Evolutionary conservation across 1,140 invertebrate species (phyloP).

Genomic region (Drosophila sechellia): DNA sequence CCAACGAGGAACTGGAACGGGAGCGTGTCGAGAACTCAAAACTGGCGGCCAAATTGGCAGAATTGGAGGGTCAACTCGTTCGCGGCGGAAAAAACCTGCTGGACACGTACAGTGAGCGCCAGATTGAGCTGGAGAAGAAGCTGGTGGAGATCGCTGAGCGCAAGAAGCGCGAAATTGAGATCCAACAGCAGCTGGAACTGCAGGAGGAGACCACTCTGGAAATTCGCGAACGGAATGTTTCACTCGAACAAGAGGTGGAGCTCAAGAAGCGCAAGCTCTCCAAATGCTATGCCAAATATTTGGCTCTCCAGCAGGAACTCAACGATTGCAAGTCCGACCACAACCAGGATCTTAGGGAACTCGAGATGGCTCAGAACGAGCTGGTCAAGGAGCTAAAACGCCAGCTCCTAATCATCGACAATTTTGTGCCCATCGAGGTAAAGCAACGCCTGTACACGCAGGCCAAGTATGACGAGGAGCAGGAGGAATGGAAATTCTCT

Average conservation of each 20-base stretch:
- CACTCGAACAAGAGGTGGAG: conserved; percentile 96
- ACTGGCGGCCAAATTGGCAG: conserved; percentile 86
- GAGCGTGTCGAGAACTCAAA: conserved; percentile 85
- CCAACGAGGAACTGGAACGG: conserved; percentile 82
- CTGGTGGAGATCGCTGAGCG: conserved; percentile 93
- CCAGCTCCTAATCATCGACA: conserved; percentile 96
- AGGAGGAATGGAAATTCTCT: conserved; percentile 91
- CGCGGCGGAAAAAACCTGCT: conserved; percentile 94
- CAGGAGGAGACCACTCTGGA: conserved; percentile 95
- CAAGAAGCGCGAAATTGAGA: conserved; percentile 92
- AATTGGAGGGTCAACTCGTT: conserved; percentile 95
- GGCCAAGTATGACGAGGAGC: conserved; percentile 94
- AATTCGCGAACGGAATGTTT: conserved; percentile 93
- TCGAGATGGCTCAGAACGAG: conserved; percentile 92
- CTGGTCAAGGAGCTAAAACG: conserved; percentile 92
- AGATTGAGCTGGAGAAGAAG: conserved; percentile 92
- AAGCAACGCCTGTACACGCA: conserved; percentile 92
- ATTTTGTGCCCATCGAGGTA: conserved; percentile 97
- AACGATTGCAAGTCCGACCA: conserved; percentile 93
- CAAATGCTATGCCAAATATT: conserved; percentile 86
- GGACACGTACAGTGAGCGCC: conserved; percentile 95
- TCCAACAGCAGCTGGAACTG: conserved; percentile 93
- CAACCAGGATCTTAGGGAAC: conserved; percentile 90
- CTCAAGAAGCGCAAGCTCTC: conserved; percentile 95
- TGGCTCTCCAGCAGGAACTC: conserved; percentile 89